Percentiles rank a stretch among this genome's conserved stretches.
phyloP scores from a whole-genome alignment of 2,113 vertebrate species.

The Sturnira hondurensis region DNA sequence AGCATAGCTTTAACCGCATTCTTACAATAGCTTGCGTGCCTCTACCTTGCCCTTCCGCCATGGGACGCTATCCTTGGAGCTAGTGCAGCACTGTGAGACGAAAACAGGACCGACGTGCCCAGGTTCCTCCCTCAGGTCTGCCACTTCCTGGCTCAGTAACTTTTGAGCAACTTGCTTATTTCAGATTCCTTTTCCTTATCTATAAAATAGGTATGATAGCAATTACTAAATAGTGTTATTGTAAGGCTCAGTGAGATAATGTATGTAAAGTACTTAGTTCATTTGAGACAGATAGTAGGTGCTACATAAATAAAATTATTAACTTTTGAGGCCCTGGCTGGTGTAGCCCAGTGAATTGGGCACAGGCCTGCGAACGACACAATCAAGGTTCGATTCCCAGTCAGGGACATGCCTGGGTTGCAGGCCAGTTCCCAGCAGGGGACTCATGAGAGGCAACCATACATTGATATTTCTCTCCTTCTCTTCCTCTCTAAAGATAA shows the following conservation, averaged over 20 bases:
- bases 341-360: too few relatives aligned
- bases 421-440: too few relatives aligned
- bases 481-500: too few relatives aligned
- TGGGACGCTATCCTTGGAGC: not conserved
- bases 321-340: not conserved
- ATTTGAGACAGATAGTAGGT: not conserved
- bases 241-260: not conserved
- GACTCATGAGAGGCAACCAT: too few relatives aligned
- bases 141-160: not conserved
- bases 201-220: not conserved
- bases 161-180: not conserved
- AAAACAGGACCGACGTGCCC: not conserved
- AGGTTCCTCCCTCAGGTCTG: not conserved
- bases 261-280: not conserved
- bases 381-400: too few relatives aligned
- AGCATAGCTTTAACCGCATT: constrained; percentile 6
- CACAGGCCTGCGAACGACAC: too few relatives aligned
- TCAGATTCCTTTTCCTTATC: not conserved
- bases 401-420: too few relatives aligned
- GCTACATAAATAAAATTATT: not conserved
- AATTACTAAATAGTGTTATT: not conserved
- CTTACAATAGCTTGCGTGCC: not conserved
- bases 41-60: not conserved
- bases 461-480: too few relatives aligned
- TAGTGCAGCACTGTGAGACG: not conserved